Conservation (phyloP, 1,140 invertebrate genomes). For the Rhopalosiphum padi region DNA sequence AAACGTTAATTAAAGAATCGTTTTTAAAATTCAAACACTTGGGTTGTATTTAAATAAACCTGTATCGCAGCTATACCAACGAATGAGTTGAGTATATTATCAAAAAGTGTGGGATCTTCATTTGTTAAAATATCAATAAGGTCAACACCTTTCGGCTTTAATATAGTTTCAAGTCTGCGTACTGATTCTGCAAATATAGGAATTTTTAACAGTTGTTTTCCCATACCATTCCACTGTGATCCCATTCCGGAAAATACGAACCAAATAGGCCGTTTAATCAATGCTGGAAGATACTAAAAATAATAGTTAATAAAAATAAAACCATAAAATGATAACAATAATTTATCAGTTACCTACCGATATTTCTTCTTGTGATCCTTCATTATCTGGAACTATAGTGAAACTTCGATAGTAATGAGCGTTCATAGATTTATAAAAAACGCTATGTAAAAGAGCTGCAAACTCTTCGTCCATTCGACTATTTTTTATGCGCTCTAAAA, state of each 20-base stretch:
- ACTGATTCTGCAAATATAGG: slow-evolving; percentile 68
- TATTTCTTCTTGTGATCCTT: slow-evolving; percentile 48
- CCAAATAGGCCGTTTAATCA: slow-evolving; percentile 66
- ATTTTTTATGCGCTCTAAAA: slow-evolving; percentile 59
- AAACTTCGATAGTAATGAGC: slow-evolving; percentile 46
- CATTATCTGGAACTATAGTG: slow-evolving; percentile 33
- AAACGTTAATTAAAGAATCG: slow-evolving; percentile 72
- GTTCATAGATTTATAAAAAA: slow-evolving; percentile 35
- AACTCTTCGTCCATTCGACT: slow-evolving; percentile 52
- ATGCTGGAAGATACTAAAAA: slow-evolving; percentile 11
- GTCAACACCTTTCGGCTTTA: slow-evolving; percentile 64
- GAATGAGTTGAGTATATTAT: slow-evolving; percentile 71
- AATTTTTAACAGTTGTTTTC: slow-evolving; percentile 67
- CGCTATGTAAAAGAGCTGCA: slow-evolving; percentile 48
- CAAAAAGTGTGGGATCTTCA: slow-evolving; percentile 65
- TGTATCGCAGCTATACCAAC: slow-evolving; percentile 84
- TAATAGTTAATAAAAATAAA: not conserved
- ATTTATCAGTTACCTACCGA: slow-evolving; percentile 4
- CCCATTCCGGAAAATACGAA: slow-evolving; percentile 75
- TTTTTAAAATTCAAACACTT: not conserved
- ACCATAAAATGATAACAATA: not conserved
- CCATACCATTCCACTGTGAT: slow-evolving; percentile 74
- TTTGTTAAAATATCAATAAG: slow-evolving; percentile 67
- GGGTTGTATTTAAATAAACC: slow-evolving; percentile 64
- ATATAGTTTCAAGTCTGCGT: slow-evolving; percentile 61